Percentiles rank a stretch among this genome's conserved stretches.
phyloP scores from a whole-genome alignment of 2,797 vertebrate species.

The Characodon lateralis region DNA sequence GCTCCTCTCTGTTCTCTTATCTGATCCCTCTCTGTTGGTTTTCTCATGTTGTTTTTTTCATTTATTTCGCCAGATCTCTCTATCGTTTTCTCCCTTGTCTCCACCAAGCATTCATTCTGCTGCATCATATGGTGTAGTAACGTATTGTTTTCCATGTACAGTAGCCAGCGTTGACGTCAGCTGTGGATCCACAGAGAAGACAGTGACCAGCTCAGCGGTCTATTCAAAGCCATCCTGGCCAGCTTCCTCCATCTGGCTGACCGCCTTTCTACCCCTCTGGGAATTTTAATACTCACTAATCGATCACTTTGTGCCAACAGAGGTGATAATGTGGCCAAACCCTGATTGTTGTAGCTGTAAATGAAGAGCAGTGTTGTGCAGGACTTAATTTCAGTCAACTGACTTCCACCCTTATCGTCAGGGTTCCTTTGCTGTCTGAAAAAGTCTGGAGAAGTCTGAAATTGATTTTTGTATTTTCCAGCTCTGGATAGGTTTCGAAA shows the following conservation, averaged over 20 bases:
- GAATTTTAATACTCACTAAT: constrained; percentile 72
- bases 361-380: constrained; percentile 63
- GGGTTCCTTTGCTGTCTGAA: neutral
- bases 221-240: constrained; percentile 52
- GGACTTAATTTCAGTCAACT: constrained; percentile 54
- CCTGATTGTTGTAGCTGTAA: constrained; percentile 74
- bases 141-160: constrained; percentile 52
- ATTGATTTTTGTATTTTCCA: neutral
- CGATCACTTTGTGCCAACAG: constrained; percentile 68
- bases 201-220: constrained; percentile 21
- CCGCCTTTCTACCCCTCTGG: constrained; percentile 52
- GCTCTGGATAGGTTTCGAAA: neutral
- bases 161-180: constrained; percentile 64
- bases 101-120: constrained; percentile 34
- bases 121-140: constrained; percentile 31
- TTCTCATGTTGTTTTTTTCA: constrained; percentile 11
- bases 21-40: constrained; percentile 25
- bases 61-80: constrained; percentile 30
- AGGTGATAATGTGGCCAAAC: constrained; percentile 63
- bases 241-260: constrained; percentile 46
- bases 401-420: neutral
- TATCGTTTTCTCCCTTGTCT: constrained; percentile 16
- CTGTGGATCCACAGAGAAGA: constrained; percentile 35
- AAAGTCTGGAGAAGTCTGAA: neutral
- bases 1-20: constrained; percentile 21